These are phyloP conservation scores for Myripristis murdjan DNA, from an alignment of 2,797 vertebrate species.

Conservation along the genomic window DNA sequence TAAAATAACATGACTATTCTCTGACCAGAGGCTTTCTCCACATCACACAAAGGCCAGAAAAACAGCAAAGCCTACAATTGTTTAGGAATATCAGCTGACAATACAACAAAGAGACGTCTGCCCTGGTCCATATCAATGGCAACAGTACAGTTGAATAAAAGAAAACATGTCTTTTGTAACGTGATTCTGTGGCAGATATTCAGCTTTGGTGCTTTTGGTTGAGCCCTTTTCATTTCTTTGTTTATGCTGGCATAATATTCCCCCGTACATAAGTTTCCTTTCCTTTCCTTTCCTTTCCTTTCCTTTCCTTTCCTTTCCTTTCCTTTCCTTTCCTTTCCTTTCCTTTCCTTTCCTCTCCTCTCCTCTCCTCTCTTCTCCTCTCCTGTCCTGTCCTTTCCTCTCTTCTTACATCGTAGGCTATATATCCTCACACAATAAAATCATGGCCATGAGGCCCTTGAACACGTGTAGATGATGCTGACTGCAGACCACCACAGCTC, in stretches of 20 bases:
- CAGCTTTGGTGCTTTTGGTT: slow-evolving; percentile 8
- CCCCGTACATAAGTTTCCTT: slow-evolving; percentile 9
- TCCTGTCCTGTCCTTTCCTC: background rate
- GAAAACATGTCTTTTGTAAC: slow-evolving; percentile 38
- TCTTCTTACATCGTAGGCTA: background rate
- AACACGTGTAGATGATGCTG: slow-evolving; percentile 18
- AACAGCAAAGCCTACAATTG: slow-evolving; percentile 17
- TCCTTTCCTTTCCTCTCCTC: background rate
- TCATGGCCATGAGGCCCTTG: slow-evolving; percentile 28
- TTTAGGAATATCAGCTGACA: slow-evolving; percentile 29
- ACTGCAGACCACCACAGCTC: slow-evolving; percentile 12
- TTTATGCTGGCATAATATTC: slow-evolving; percentile 22
- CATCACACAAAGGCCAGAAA: background rate
- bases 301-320: slow-evolving; percentile 3
- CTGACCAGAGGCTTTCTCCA: background rate
- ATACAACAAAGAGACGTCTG: background rate
- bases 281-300: slow-evolving; percentile 1
- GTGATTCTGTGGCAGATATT: background rate
- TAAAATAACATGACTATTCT: background rate
- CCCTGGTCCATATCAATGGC: background rate
- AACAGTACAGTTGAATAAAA: slow-evolving; percentile 17
- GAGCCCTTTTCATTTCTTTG: slow-evolving; percentile 41
- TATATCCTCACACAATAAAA: slow-evolving; percentile 1
- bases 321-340: background rate
- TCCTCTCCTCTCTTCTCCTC: slow-evolving; percentile 4